Percentiles rank a stretch among this genome's conserved stretches.
Evolutionary conservation across 1,140 invertebrate genomes (phyloP).

Genomic region (Dendroctonus valens): DNA sequence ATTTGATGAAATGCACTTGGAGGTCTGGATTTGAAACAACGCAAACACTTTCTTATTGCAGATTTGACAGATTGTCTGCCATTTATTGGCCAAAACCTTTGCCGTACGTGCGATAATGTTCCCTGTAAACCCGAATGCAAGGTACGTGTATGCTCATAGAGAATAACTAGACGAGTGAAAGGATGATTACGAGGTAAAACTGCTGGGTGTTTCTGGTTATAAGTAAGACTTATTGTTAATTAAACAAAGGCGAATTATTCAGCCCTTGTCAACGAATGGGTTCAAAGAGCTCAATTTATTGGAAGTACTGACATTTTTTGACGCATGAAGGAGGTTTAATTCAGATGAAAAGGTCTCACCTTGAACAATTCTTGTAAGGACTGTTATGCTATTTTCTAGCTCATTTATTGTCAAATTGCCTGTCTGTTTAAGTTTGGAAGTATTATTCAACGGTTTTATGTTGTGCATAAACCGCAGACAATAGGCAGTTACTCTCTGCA

Average conservation of each 20-base stretch:
- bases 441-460: not conserved
- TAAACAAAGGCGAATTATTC: slow-evolving; percentile 45
- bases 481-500: slow-evolving; percentile 18
- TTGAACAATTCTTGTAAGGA: slow-evolving; percentile 11
- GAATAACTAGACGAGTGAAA: slow-evolving; percentile 36
- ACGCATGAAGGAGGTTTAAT: not conserved
- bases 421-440: not conserved
- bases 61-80: slow-evolving; percentile 32
- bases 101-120: slow-evolving; percentile 4
- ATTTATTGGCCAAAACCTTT: slow-evolving; percentile 36
- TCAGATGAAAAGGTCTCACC: not conserved
- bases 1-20: slow-evolving; percentile 36
- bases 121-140: slow-evolving; percentile 29
- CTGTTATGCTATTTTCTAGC: slow-evolving; percentile 1
- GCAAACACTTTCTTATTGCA: slow-evolving; percentile 33
- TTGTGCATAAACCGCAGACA: slow-evolving; percentile 22
- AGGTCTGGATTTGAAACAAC: slow-evolving; percentile 19
- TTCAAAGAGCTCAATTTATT: slow-evolving; percentile 38
- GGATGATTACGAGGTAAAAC: slow-evolving; percentile 18
- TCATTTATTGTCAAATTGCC: slow-evolving; percentile 15
- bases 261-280: slow-evolving; percentile 47
- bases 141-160: slow-evolving; percentile 27
- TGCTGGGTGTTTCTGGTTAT: slow-evolving; percentile 17
- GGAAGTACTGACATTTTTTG: slow-evolving; percentile 5
- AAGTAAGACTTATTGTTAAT: slow-evolving; percentile 21